Conservation (phyloP, 2,113 vertebrate genomes). For the Petrocephalus zakoni region DNA sequence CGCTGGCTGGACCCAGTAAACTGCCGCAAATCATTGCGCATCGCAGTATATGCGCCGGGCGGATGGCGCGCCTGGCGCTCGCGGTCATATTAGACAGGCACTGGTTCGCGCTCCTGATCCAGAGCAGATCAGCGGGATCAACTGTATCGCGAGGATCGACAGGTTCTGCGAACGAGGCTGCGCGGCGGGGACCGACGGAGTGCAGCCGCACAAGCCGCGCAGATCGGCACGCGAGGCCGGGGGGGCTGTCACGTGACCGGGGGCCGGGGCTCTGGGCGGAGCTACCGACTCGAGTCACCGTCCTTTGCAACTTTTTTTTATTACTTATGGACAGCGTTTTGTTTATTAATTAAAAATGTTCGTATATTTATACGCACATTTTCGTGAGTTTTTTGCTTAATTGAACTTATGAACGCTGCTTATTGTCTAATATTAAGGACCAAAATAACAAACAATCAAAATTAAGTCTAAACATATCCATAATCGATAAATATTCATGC, state of each 20-base stretch:
- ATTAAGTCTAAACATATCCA: background rate
- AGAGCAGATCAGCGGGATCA: background rate
- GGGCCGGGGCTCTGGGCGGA: background rate
- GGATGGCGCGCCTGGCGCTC: constrained; percentile 33
- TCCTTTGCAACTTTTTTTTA: background rate
- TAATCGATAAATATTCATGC: background rate
- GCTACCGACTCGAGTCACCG: background rate
- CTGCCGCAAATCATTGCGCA: constrained; percentile 52
- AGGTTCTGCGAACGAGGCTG: background rate
- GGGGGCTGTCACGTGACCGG: background rate
- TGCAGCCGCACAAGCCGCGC: background rate
- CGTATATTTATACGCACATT: background rate
- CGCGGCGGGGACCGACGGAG: background rate
- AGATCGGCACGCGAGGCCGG: background rate
- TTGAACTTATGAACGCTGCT: background rate
- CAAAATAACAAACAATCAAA: background rate
- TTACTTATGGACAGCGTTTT: background rate
- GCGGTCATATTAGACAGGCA: constrained; percentile 29
- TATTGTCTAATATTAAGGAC: background rate
- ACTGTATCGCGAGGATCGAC: background rate
- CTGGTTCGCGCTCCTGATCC: background rate
- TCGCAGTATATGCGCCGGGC: constrained; percentile 43
- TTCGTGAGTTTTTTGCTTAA: background rate
- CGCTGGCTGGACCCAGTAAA: constrained; percentile 43
- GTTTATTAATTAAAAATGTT: background rate